Evolutionary conservation across 1,140 invertebrate genomes (phyloP), one percentile per base, ranked within the genome.

Genomic region (Drosophila novamexicana): DNA sequence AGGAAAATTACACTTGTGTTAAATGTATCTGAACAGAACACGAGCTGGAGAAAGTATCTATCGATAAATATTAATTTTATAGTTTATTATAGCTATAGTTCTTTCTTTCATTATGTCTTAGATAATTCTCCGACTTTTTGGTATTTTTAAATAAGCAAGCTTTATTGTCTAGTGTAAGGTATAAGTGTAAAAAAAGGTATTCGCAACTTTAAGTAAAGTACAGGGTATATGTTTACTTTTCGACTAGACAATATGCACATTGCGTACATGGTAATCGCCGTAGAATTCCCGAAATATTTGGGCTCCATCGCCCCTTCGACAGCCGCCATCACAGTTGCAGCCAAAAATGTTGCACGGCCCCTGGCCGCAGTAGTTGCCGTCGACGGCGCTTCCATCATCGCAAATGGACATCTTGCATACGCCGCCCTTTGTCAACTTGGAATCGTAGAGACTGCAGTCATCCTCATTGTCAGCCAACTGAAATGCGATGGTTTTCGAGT

Each of bases 321-420:
- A 75, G n/a, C 61, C 73, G 10, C 34, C 40, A 1, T 53, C 7
- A 5, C 68, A 75, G 6, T 8, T 12, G 47, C 73, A 72, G 1
- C 68, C 74, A n/a, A 71, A 72, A 5, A 72, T 53, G 61, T 71
- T 75, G 68, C 73, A 75, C 2, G 53, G 7, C 14, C 68, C 73
- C 0, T 10, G 14, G 3, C 68, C 73, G n/a, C 73, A 75, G 29
- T 61, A 75, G 16, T 7, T 36, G 39, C 56, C 61, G 7, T 14
- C 8, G 0, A 71, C 49, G 1, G 8, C 3, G 1, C 16, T 44
- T 7, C 68, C 68, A 44, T 75, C 68, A 0, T 18, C 7, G 14
- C 73, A 75, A 29, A 75, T 39, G 5, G 5, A 7, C 9, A 29
- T 7, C 9, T 45, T 18, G 29, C 73, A 72, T 0, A 14, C 14